Conservation (phyloP, 1,140 invertebrate genomes). For the Geopemphigus sp. region DNA sequence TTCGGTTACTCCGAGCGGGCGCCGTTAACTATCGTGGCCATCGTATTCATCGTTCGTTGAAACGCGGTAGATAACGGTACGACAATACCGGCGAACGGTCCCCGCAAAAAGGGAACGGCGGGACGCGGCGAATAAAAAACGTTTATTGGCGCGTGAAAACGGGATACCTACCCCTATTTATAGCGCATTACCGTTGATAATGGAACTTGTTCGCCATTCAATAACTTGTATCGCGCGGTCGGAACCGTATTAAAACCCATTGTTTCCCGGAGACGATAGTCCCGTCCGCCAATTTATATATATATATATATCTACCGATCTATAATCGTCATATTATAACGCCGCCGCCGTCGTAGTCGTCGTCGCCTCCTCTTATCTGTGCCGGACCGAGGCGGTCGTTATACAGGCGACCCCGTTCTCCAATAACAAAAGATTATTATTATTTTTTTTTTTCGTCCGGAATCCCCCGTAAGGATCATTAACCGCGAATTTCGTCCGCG, state of each 20-base stretch:
- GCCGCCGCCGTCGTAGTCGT: not conserved
- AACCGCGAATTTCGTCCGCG: constrained; percentile 12
- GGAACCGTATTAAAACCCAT: not conserved
- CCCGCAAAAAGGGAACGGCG: too few species aligned
- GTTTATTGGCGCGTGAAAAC: not conserved
- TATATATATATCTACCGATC: not conserved
- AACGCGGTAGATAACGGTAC: too few species aligned
- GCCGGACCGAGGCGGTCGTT: not conserved
- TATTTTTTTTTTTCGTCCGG: not conserved
- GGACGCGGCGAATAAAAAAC: too few species aligned
- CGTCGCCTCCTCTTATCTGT: not conserved
- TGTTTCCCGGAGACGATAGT: not conserved
- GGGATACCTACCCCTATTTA: not conserved
- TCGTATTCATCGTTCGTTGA: too few species aligned
- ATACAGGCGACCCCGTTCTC: constrained; percentile 1
- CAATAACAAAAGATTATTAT: constrained; percentile 46
- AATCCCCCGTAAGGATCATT: constrained; percentile 28
- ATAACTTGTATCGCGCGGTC: not conserved
- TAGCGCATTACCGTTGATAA: not conserved
- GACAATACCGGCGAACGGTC: too few species aligned
- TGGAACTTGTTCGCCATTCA: not conserved
- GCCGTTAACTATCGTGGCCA: too few species aligned
- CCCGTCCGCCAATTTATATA: too few species aligned
- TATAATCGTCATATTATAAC: not conserved
- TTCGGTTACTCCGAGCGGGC: too few species aligned